These are phyloP conservation scores for human (Homo sapiens) DNA, from an alignment of 2,113 vertebrate species.

Conservation along the genomic window DNA sequence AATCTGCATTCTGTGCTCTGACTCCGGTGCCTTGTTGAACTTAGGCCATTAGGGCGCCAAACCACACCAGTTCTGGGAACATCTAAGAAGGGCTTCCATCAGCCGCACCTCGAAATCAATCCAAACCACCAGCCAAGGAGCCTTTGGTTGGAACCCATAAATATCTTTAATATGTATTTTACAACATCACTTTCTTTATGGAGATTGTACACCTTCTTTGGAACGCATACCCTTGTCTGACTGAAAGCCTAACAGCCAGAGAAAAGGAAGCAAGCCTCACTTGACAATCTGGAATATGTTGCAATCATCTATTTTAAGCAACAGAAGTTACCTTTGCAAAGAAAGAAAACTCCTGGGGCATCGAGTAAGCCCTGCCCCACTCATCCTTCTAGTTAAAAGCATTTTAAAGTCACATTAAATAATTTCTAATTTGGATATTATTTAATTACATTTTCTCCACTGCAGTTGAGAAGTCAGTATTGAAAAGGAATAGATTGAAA, in stretches of 20 bases:
- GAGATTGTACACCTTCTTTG: not conserved
- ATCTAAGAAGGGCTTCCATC: not conserved
- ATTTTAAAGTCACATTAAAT: not conserved
- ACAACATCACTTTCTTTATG: not conserved
- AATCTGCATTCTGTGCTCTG: not conserved
- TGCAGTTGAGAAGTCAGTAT: not conserved
- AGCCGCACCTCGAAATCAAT: fast-evolving
- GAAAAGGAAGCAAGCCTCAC: not conserved
- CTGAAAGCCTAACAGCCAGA: not conserved
- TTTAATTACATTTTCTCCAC: not conserved
- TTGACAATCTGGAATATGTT: not conserved
- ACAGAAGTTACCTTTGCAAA: not conserved
- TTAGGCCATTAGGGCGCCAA: fast-evolving
- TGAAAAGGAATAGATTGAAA: not conserved
- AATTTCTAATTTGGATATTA: not conserved
- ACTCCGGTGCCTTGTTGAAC: not conserved
- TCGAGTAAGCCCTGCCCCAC: not conserved
- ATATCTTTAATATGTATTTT: not conserved
- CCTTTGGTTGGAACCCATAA: not conserved
- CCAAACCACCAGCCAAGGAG: not conserved
- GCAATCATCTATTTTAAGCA: not conserved
- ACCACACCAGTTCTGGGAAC: not conserved
- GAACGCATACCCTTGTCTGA: not conserved
- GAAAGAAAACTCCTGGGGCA: not conserved
- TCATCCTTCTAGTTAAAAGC: not conserved